Percentiles rank a stretch among this genome's conserved stretches.
These are phyloP conservation scores for Cololabis saira DNA, from an alignment of 2,113 vertebrate genomes.

Conservation along the genomic window DNA sequence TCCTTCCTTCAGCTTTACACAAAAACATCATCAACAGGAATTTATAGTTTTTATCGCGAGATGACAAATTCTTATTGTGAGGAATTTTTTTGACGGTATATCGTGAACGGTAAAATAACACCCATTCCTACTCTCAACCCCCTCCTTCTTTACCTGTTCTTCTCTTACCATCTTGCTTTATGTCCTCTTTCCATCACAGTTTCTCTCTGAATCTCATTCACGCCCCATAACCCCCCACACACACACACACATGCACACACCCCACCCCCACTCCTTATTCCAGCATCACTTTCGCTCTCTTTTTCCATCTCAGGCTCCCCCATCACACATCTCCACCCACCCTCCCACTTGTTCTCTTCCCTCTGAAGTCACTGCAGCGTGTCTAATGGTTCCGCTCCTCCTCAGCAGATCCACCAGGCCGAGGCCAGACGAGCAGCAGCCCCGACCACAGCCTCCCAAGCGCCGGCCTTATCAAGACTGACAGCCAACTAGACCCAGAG, in stretches of 20 bases:
- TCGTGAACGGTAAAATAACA: no score
- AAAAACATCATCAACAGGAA: no score
- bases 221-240: constrained; percentile 14
- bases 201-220: constrained; percentile 16
- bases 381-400: constrained; percentile 70
- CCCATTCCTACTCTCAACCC: not conserved
- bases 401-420: constrained; percentile 65
- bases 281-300: constrained; percentile 17
- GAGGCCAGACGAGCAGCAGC: constrained; percentile 52
- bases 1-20: no score
- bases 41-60: no score
- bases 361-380: constrained; percentile 71
- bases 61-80: no score
- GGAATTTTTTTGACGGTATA: no score
- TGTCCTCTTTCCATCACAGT: constrained; percentile 15
- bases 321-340: constrained; percentile 28
- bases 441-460: constrained; percentile 36
- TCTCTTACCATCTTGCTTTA: constrained; percentile 21
- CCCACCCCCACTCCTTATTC: constrained; percentile 14
- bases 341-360: constrained; percentile 12
- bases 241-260: not conserved
- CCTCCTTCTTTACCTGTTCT: constrained; percentile 20
- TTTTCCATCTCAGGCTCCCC: constrained; percentile 18
- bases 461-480: constrained; percentile 62
- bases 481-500: constrained; percentile 45